phyloP scores from a whole-genome alignment of 2,888 invertebrate genomes.

The Lutraria lutraria region DNA sequence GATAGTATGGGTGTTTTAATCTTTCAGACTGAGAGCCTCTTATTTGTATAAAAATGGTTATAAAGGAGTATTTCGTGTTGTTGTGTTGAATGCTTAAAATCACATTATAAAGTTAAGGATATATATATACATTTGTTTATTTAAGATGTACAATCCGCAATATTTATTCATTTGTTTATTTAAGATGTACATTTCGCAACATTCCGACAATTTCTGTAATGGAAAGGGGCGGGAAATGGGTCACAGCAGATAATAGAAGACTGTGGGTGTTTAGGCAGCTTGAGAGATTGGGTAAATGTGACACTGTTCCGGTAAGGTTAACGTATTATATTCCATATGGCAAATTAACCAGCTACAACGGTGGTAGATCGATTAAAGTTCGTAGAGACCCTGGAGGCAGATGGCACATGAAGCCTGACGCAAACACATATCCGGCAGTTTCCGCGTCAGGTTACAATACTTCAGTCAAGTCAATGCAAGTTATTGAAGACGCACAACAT shows the following conservation, averaged over 20 bases:
- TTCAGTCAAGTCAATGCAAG: neutral
- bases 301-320: neutral
- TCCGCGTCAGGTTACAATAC: neutral
- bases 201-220: slow-evolving; percentile 4
- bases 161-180: neutral
- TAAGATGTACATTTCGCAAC: neutral
- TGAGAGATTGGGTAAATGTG: slow-evolving; percentile 27
- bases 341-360: neutral
- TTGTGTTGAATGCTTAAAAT: neutral
- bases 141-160: neutral
- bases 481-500: neutral
- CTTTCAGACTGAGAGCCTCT: neutral
- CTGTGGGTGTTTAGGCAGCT: slow-evolving; percentile 28
- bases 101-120: no score
- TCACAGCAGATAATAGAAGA: slow-evolving; percentile 29
- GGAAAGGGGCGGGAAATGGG: neutral
- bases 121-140: neutral
- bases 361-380: neutral
- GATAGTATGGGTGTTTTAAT: neutral
- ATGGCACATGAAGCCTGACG: neutral
- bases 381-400: neutral
- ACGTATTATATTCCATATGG: neutral
- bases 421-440: neutral
- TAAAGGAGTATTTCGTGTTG: neutral
- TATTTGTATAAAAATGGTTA: neutral